Evolutionary conservation across 37 sponge, comb jelly and placozoan species (phyloP).

Genomic region (Petrosia ficiformis): DNA sequence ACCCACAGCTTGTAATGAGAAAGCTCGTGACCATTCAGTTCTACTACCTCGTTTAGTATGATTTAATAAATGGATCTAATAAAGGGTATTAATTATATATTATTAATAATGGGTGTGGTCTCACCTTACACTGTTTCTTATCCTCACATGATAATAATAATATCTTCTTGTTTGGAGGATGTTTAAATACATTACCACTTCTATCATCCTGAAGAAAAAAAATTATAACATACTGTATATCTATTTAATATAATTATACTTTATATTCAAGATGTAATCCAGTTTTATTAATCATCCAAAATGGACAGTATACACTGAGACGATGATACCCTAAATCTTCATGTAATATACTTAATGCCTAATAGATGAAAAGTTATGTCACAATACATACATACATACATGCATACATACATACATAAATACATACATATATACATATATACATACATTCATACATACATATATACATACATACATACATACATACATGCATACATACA

Average conservation of each 20-base stretch:
- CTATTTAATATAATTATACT: neutral
- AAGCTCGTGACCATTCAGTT: constrained; percentile 64
- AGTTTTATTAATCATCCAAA: constrained; percentile 92
- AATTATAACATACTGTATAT: neutral
- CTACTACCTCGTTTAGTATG: constrained; percentile 5
- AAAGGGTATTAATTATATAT: neutral
- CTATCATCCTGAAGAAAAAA: neutral
- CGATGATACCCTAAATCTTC: constrained; percentile 54
- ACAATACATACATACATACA: too few relatives aligned
- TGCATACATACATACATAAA: too few relatives aligned
- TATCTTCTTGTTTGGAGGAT: neutral
- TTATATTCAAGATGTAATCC: constrained; percentile 60
- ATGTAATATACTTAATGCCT: constrained; percentile 41
- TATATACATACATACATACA: too few relatives aligned
- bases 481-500: too few relatives aligned
- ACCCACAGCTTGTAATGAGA: constrained; percentile 69
- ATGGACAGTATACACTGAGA: constrained; percentile 66
- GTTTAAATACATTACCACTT: neutral
- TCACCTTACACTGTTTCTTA: constrained; percentile 32
- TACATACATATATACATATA: too few relatives aligned
- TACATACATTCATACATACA: constrained; percentile 5
- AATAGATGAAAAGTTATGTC: neutral
- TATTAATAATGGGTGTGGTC: neutral
- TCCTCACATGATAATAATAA: constrained; percentile 6
- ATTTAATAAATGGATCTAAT: constrained; percentile 46